Percentiles rank a stretch among this genome's conserved stretches.
Conservation (phyloP, 2,113 vertebrate genomes). For the Daubentonia madagascariensis region DNA sequence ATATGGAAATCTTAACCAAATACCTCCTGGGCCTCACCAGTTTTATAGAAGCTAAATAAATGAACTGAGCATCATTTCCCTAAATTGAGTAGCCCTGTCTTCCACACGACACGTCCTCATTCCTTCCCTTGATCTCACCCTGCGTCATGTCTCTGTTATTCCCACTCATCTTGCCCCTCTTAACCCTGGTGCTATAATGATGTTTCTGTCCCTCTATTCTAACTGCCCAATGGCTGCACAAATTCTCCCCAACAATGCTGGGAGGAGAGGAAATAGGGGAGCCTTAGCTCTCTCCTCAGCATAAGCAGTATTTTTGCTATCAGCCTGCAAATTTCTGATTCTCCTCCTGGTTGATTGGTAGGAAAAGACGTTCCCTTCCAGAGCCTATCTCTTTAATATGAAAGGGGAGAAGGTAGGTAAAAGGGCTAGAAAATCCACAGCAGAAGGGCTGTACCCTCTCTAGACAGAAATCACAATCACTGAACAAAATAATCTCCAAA, state of each 20-base stretch:
- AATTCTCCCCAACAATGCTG: not conserved
- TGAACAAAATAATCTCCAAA: not conserved
- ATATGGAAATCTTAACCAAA: not conserved
- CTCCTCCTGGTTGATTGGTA: not conserved
- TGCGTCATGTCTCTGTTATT: rapidly evolving
- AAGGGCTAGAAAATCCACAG: not conserved
- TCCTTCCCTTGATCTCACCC: not conserved
- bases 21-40: not conserved
- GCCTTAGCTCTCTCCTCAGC: not conserved
- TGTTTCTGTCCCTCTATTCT: not conserved
- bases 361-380: not conserved
- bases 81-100: not conserved
- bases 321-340: not conserved
- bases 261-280: not conserved
- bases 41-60: not conserved
- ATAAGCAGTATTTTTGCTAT: not conserved
- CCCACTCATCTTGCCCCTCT: not conserved
- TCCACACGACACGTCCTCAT: not conserved
- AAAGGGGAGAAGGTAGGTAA: not conserved
- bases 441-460: not conserved
- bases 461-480: not conserved
- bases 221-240: not conserved
- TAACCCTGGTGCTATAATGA: not conserved
- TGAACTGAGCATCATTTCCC: not conserved
- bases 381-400: not conserved